phyloP scores from a whole-genome alignment of 2,113 vertebrate genomes.

The Leuciscus idus region DNA sequence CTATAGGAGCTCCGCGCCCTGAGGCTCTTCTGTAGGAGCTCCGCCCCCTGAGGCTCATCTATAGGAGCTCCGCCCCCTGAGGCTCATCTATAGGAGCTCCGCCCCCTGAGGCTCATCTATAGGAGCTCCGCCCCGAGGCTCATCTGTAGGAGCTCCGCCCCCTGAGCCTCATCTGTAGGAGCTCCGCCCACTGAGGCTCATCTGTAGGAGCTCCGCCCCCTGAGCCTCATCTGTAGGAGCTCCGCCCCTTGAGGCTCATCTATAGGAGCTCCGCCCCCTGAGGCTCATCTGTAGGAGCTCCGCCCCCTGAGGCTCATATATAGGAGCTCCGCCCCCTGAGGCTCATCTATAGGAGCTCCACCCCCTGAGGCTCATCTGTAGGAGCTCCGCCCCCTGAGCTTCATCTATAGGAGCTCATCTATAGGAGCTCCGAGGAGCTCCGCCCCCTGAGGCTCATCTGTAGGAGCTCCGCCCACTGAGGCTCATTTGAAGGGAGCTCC shows the following conservation, averaged over 20 bases:
- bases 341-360: too few relatives aligned
- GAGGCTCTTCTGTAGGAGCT: neutral
- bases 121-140: neutral
- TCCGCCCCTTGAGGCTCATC: neutral
- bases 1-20: neutral
- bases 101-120: neutral
- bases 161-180: neutral
- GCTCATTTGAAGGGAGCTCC: neutral
- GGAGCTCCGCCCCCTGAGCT: neutral
- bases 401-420: neutral
- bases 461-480: neutral
- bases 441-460: neutral
- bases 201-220: too few relatives aligned
- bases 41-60: neutral
- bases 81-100: neutral
- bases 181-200: neutral
- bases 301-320: too few relatives aligned
- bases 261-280: neutral
- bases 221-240: neutral
- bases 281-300: too few relatives aligned
- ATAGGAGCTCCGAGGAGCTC: neutral
- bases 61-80: neutral
- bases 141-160: neutral
- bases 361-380: neutral
- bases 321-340: too few relatives aligned